These are phyloP conservation scores for Apodemus speciosus DNA, from an alignment of 2,113 vertebrate genomes.

Conservation along the genomic window DNA sequence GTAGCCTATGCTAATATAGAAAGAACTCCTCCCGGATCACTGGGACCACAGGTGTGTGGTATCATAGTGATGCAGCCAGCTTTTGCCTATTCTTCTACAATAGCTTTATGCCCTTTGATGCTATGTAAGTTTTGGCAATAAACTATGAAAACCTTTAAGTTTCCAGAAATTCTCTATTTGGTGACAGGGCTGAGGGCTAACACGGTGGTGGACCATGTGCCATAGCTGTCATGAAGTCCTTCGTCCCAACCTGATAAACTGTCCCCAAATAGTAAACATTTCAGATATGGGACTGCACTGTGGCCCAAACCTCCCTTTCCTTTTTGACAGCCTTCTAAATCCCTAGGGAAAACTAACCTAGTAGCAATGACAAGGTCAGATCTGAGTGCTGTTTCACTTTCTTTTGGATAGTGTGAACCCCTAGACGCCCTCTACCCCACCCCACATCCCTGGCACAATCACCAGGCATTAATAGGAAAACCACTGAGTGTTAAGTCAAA, in stretches of 20 bases:
- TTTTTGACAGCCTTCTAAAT: not conserved
- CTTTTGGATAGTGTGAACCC: no score
- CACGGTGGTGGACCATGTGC: not conserved
- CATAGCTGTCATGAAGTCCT: not conserved
- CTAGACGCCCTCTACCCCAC: no score
- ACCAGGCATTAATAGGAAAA: no score
- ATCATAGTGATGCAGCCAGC: not conserved
- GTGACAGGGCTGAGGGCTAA: not conserved
- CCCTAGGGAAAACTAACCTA: not conserved
- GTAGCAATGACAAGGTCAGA: not conserved
- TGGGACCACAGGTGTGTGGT: not conserved
- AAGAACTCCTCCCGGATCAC: not conserved
- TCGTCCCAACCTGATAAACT: not conserved
- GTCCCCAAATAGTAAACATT: not conserved
- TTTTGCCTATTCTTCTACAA: not conserved
- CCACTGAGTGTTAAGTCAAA: not conserved
- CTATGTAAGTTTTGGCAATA: not conserved
- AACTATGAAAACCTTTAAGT: not conserved
- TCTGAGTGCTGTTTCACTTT: not conserved
- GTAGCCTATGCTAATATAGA: not conserved
- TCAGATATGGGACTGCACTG: not conserved
- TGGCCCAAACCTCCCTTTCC: not conserved
- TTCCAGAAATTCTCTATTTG: not conserved
- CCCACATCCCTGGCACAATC: no score
- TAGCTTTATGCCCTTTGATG: not conserved